These are phyloP conservation scores for Galaxea fascicularis DNA, from an alignment of 92 coral and sea anemone species.

Conservation along the genomic window DNA sequence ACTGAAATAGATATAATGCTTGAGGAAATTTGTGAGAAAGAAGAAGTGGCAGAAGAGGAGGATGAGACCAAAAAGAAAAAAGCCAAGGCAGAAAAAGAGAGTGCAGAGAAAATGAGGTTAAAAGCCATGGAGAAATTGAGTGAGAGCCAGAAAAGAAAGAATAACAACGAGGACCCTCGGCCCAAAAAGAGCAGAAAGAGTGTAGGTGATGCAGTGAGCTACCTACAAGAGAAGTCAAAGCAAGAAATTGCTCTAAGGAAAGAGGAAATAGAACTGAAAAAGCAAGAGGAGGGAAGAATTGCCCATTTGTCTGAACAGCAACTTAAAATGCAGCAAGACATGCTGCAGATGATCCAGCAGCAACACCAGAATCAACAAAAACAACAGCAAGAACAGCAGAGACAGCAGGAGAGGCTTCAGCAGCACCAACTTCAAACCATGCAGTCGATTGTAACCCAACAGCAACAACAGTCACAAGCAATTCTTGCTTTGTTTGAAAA, in stretches of 20 bases:
- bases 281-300: conserved; percentile 38
- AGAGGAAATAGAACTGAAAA: conserved; percentile 32
- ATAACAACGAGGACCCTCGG: conserved; percentile 19
- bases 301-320: background rate
- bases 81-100: too few species aligned
- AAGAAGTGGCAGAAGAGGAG: background rate
- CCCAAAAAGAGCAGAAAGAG: conserved; percentile 37
- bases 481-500: too few species aligned
- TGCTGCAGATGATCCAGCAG: background rate
- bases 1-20: background rate
- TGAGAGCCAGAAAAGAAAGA: conserved; percentile 51
- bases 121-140: conserved; percentile 47
- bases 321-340: too few species aligned
- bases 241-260: conserved; percentile 25
- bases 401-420: conserved; percentile 14
- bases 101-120: conserved; percentile 43
- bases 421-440: conserved; percentile 34
- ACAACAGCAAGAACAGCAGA: conserved; percentile 31
- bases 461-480: too few species aligned
- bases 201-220: conserved; percentile 17
- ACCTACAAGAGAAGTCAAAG: conserved; percentile 19
- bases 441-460: too few species aligned
- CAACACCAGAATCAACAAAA: conserved; percentile 14
- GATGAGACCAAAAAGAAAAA: conserved; percentile 27
- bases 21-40: background rate